Base-by-base conservation (phyloP, 2,888 invertebrate genomes). In the Holacanthella duospinosa region DNA sequence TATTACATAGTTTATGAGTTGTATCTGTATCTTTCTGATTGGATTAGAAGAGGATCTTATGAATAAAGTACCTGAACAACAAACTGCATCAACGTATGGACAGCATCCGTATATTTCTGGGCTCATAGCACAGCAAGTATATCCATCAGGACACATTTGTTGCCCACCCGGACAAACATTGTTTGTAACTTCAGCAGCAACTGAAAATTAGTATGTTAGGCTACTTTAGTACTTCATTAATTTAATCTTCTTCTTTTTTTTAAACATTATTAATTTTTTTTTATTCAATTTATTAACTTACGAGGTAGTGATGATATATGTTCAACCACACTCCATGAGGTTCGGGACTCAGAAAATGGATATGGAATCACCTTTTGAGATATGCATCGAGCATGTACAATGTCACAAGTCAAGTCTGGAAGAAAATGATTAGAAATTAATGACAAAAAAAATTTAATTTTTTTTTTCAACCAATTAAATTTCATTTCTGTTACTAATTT, bases 101-200 rank as follows among this genome's bases (percentile, higher is more conserved):
- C 62, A 61, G 26, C 62, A 61, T 3, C 62, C 62, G n/a, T 43
- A 61, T 19, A 57, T 58, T 43, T 25, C 55, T 3, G 6, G n/a
- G 4, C 12, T 28, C 56, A 61, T 26, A 4, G 55, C 25, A 58
- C 62, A 61, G 26, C 62, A 61, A 43, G 62, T 61, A 43, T 61
- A 61, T 25, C 25, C 4, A 24, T 55, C 55, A 24, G 62, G 62
- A 26, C 62, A 61, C 4, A 2, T 29, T 43, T 61, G 55, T 3
- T 6, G 12, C 28, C 55, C 44, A 27, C 43, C 62, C 59, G 62
- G 62, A 58, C 62, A 61, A 12, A 29, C 21, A 16, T 62, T 29
- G 16, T 3, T 57, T 24, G 12, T 28, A 2, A 36, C 21, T 12
- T 21, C 48, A 6, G 21, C 29, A 12, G 9, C 55, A 55, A 28